These are phyloP conservation scores for Eulithis testata DNA, from an alignment of 2,888 invertebrate genomes.

Conservation along the genomic window DNA sequence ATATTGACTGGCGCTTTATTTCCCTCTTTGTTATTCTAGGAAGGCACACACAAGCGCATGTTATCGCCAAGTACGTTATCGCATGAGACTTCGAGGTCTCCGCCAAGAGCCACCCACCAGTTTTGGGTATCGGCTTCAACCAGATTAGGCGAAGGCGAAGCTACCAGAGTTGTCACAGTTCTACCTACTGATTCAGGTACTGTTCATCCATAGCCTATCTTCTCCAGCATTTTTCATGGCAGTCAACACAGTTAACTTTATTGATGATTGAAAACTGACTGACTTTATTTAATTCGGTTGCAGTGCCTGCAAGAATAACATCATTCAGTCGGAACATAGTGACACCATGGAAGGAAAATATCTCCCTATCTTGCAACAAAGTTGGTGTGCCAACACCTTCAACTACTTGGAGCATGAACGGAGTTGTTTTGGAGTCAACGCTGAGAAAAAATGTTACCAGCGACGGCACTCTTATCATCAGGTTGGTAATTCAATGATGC, in stretches of 20 bases:
- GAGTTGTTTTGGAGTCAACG: slow-evolving; percentile 89
- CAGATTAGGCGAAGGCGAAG: slow-evolving; percentile 92
- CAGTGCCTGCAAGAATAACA: slow-evolving; percentile 94
- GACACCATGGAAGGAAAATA: slow-evolving; percentile 94
- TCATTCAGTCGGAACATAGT: slow-evolving; percentile 92
- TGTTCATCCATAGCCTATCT: not conserved
- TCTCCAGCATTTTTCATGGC: not conserved
- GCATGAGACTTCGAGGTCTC: slow-evolving; percentile 88
- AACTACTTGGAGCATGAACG: slow-evolving; percentile 92
- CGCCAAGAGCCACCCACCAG: slow-evolving; percentile 90
- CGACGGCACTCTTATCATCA: slow-evolving; percentile 90
- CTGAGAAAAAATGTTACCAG: slow-evolving; percentile 86
- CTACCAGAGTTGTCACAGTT: slow-evolving; percentile 90
- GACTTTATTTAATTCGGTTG: not conserved
- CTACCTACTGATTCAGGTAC: slow-evolving; percentile 88
- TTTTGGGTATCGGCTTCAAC: slow-evolving; percentile 91
- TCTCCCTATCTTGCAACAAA: slow-evolving; percentile 92
- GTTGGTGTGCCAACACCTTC: slow-evolving; percentile 93
- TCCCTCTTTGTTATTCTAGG: slow-evolving; percentile 59
- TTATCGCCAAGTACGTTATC: slow-evolving; percentile 88
- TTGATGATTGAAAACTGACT: not conserved
- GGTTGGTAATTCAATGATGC: slow-evolving; percentile 60
- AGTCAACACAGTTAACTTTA: not conserved
- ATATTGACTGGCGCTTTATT: too few relatives aligned
- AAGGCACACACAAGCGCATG: slow-evolving; percentile 90